Base-by-base conservation (phyloP, 2,888 invertebrate genomes). In the Pseudococcus viburni region DNA sequence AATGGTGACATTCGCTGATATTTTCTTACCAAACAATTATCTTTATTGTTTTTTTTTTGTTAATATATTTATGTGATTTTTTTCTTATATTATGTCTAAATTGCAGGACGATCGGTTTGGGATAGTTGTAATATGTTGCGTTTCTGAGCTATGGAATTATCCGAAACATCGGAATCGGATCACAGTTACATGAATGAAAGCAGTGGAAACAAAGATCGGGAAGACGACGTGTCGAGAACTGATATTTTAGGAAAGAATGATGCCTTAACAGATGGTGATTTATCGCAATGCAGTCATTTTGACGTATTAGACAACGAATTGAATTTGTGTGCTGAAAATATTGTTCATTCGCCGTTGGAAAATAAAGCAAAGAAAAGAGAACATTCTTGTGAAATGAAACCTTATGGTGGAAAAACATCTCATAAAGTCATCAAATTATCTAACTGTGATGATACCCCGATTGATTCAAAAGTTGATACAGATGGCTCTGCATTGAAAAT, bases 321-420 rank as follows among this genome's bases (percentile, higher is more conserved):
- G 3, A 19, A 5, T 64, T 22, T 22, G 3, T 22, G 64, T 0
- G 15, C 22, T 1, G 15, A 64, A 64, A 64, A 11, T 22, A 64
- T 19, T 64, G 8, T 6, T 11, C 64, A 22, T 64, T 22, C 8
- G 22, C 22, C 9, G 8, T 22, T 22, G 22, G 22, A 64, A 22
- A 77, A 39, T 77, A 42, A 77, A 77, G 0, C 77, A 12, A 77
- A 39, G 33, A 77, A 77, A 39, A 77, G 77, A 77, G 77, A 77
- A 42, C 17, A 6, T 39, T 77, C 39, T 11, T 4, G n/a, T 9
- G 77, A 77, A 77, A 42, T 77, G 77, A 39, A 77, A 39, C 33
- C 17, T 1, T 0, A 77, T 17, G 9, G 9, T 17, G 77, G 17
- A 17, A 17, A 77, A 77, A n/a, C 15, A 39, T 39, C 77, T 0